Evolutionary conservation across 2,888 invertebrate species (phyloP), one percentile per base, ranked within the genome.

Genomic region (Meandrusa payeni): DNA sequence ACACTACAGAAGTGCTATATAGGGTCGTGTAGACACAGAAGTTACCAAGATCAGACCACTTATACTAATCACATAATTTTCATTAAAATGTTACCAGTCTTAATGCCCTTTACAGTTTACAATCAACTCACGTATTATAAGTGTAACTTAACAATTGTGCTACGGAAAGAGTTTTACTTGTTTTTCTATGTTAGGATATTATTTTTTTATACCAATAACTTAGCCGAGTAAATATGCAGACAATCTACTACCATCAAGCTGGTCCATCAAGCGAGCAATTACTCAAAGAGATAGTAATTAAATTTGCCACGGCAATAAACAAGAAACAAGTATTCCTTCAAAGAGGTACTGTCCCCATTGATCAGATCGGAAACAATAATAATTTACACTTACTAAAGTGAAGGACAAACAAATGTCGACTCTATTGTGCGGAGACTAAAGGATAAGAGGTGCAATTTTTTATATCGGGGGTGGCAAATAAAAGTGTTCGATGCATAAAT

Each of bases 251-350:
- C 44, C 42, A 24, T 27, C 15, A 20, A 11, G 33, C 12, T 22
- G 65, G 55, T 64, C 57, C 54, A 68, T 70, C 65, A 65, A 61
- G 60, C 50, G 33, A 57, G 65, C 69, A 77, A 80, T 80, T 77
- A 78, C 70, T 78, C 75, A 70, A 59, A 66, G 69, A 59, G 66
- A 70, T 55, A 71, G 75, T 80, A 82, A 82, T 81, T 82, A 81
- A 74, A 69, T 54, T 49, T 62, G 65, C 63, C 56, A 62, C 58
- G 55, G 61, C 64, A 55, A 77, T 81, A 80, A 81, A 81, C 75
- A 74, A 67, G 61, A 65, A 59, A 53, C 54, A 66, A 53, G 66
- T 64, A 66, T 64, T 71, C 65, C 53, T 57, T 50, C 54, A 54
- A 57, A 69, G 66, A 58, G 63, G 60, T 58, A 54, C 58, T 61